Percentiles rank a stretch among this genome's conserved stretches.
phyloP scores from a whole-genome alignment of 1,140 invertebrate species.

The Eupeodes corollae region DNA sequence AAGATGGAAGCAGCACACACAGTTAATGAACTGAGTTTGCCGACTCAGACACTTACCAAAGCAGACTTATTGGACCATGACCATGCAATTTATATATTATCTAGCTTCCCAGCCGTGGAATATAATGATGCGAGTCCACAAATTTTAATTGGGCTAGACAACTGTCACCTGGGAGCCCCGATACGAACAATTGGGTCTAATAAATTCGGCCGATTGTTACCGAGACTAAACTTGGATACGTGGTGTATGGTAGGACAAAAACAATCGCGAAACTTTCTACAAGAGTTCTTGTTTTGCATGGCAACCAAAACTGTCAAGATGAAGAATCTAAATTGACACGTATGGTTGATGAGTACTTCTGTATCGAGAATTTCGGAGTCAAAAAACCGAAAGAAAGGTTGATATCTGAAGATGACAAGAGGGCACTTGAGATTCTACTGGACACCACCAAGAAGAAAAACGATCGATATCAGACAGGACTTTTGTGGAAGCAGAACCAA shows the following conservation, averaged over 20 bases:
- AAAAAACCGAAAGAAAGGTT: no score
- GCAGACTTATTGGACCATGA: no score
- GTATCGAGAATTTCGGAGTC: background rate
- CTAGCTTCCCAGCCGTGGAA: no score
- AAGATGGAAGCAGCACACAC: no score
- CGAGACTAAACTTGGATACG: slow-evolving; percentile 4
- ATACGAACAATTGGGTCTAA: background rate
- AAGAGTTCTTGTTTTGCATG: background rate
- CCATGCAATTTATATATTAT: no score
- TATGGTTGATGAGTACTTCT: background rate
- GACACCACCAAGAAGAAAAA: background rate
- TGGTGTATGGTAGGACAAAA: background rate
- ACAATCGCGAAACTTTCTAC: no score
- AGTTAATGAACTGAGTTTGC: no score
- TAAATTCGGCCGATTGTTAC: background rate
- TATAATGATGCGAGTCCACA: no score
- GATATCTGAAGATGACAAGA: background rate
- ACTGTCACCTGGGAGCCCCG: background rate
- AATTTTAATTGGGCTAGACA: slow-evolving; percentile 5
- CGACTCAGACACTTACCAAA: no score
- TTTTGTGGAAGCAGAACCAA: background rate
- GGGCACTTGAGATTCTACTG: background rate
- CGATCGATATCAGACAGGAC: background rate
- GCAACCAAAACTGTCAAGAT: background rate
- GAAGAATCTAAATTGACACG: background rate